Evolutionary conservation across 2,113 vertebrate genomes (phyloP).

Genomic region (Seriola rivoliana): DNA sequence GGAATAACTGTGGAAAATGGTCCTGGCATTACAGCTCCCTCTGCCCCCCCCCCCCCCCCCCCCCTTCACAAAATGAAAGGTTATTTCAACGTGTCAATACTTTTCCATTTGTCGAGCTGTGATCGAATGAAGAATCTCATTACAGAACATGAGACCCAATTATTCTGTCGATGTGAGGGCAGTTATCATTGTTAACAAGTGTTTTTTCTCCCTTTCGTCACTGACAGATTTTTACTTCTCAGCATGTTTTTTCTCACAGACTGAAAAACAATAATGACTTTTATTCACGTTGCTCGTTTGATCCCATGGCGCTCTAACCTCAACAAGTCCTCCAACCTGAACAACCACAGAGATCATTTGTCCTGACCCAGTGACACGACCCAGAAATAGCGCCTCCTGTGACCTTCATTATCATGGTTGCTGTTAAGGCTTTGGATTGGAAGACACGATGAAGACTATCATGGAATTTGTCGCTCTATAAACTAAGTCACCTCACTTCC

Average conservation of each 20-base stretch:
- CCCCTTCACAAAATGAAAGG: conserved; percentile 46
- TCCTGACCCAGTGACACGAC: background rate
- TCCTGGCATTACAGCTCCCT: conserved; percentile 49
- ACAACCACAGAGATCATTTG: background rate
- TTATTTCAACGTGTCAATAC: conserved; percentile 67
- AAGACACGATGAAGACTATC: too few relatives aligned
- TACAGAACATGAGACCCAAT: conserved; percentile 50
- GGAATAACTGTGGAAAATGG: conserved; percentile 64
- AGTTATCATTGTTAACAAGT: conserved; percentile 49
- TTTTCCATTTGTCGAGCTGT: conserved; percentile 57
- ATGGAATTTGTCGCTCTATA: background rate
- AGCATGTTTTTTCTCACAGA: conserved; percentile 15
- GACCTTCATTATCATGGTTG: background rate
- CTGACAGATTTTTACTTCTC: conserved; percentile 32
- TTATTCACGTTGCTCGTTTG: too few relatives aligned
- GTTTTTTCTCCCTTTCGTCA: background rate
- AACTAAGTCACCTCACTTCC: background rate
- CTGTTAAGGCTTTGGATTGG: background rate
- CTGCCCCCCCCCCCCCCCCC: conserved; percentile 45
- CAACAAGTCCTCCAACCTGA: background rate
- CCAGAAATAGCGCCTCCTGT: background rate
- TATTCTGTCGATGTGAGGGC: conserved; percentile 42
- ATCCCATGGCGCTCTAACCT: background rate
- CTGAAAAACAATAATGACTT: background rate
- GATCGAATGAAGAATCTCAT: conserved; percentile 66